Evolutionary conservation across 2,888 invertebrate species (phyloP).

Genomic region (Linnaemya vulpina): DNA sequence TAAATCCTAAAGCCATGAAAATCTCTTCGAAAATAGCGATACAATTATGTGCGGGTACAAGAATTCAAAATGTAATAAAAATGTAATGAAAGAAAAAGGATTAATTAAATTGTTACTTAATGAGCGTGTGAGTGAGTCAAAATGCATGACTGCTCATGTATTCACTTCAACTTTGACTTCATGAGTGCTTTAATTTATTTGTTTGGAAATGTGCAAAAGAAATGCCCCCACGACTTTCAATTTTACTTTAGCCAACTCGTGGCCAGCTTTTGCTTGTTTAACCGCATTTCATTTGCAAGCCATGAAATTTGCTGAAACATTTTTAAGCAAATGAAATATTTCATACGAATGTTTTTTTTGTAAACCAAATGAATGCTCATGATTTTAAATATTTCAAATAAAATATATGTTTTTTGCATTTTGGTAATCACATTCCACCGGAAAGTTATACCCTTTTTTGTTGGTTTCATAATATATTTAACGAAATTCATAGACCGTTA

Average conservation of each 20-base stretch:
- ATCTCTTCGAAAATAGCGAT: background rate
- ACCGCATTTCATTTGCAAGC: constrained; percentile 1
- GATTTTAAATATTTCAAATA: background rate
- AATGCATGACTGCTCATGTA: background rate
- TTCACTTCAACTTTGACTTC: background rate
- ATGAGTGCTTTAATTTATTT: constrained; percentile 9
- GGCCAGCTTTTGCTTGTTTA: background rate
- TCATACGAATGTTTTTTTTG: background rate
- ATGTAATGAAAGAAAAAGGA: background rate
- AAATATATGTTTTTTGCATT: constrained; percentile 12
- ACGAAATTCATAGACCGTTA: constrained; percentile 1
- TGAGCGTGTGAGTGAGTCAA: background rate
- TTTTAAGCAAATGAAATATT: background rate
- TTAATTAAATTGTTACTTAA: background rate
- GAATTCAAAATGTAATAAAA: background rate
- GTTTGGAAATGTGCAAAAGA: background rate
- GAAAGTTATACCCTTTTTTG: constrained; percentile 8
- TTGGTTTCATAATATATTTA: constrained; percentile 3
- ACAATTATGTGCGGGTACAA: background rate
- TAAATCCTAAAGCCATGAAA: constrained; percentile 17
- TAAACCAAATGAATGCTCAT: background rate
- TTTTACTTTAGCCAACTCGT: background rate
- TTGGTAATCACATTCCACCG: constrained; percentile 18
- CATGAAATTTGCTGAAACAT: background rate
- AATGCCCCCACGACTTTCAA: background rate